Conservation (phyloP, 2,113 vertebrate genomes). For the Notothenia coriiceps region DNA sequence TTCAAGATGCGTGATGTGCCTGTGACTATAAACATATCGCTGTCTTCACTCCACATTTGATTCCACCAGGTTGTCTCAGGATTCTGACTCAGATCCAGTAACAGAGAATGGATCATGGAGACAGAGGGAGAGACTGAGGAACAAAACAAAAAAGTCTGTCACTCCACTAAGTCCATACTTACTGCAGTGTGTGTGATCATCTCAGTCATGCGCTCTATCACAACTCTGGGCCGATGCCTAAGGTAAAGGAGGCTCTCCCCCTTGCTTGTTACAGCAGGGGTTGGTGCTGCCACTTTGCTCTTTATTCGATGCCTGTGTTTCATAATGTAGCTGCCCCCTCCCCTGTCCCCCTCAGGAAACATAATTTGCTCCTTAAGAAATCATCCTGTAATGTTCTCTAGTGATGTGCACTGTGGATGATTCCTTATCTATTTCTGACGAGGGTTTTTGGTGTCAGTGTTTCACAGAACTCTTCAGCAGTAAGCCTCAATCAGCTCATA, state of each 20-base stretch:
- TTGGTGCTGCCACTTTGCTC: slow-evolving; percentile 75
- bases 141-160: slow-evolving; percentile 80
- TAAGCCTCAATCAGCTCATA: slow-evolving; percentile 24
- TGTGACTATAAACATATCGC: slow-evolving; percentile 80
- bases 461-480: slow-evolving; percentile 76
- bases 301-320: slow-evolving; percentile 78
- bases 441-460: slow-evolving; percentile 72
- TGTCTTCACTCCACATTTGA: slow-evolving; percentile 87
- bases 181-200: slow-evolving; percentile 75
- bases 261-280: slow-evolving; percentile 61
- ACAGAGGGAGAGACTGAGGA: slow-evolving; percentile 78
- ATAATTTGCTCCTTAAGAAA: slow-evolving; percentile 37
- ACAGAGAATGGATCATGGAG: slow-evolving; percentile 82
- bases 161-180: slow-evolving; percentile 79
- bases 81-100: slow-evolving; percentile 81
- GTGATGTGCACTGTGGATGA: slow-evolving; percentile 54
- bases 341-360: slow-evolving; percentile 55
- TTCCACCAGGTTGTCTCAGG: slow-evolving; percentile 88
- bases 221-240: slow-evolving; percentile 82
- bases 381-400: slow-evolving; percentile 62
- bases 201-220: slow-evolving; percentile 79
- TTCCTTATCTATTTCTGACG: slow-evolving; percentile 47
- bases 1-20: slow-evolving; percentile 69
- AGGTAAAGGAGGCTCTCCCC: slow-evolving; percentile 84
- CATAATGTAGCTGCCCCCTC: slow-evolving; percentile 64